Evolutionary conservation across 2,113 vertebrate species (phyloP), one percentile per base, ranked within the genome.

Genomic region (Mastomys natalensis): DNA sequence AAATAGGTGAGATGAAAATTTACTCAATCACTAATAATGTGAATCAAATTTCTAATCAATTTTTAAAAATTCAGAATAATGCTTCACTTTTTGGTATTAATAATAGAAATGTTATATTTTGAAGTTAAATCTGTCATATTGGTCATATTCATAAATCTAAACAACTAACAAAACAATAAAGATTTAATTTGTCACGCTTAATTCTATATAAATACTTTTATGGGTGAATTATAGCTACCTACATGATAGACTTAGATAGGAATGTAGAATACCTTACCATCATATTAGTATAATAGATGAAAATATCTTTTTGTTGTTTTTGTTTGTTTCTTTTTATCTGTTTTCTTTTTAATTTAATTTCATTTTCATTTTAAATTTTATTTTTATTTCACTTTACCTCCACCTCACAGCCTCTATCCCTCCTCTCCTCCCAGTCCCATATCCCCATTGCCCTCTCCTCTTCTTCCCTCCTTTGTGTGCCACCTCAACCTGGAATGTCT

Each of bases 51-150:
- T 68, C 92, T 29, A 91, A 45, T 77, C 15, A 87, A 90, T n/a
- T 1, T 64, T 81, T 95, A 90, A 6, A 87, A 76, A 82, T 72
- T 94, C 86, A 74, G n/a, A 76, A 87, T 92, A 93, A 90, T 92
- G 68, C 31, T 31, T 86, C 1, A 82, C 40, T 0, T 77, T 92
- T 90, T 92, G 21, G 7, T 43, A 72, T 90, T 89, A 4, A 53
- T 10, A 86, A 43, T 86, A 64, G 34, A 86, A 78, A 24, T 72
- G 22, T 85, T 55, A 72, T 12, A 90, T 45, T 81, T 94, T n/a
- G 55, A 94, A 78, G 12, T 87, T 89, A 94, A 62, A 64, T 77
- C 7, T 26, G 9, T 92, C 77, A 62, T 12, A 77, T 87, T 82
- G 10, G 77, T 85, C 13, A 95, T 26, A 86, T 92, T 90, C 19